These are phyloP conservation scores for Myotis davidii DNA, from an alignment of 2,113 vertebrate species.

Conservation along the genomic window DNA sequence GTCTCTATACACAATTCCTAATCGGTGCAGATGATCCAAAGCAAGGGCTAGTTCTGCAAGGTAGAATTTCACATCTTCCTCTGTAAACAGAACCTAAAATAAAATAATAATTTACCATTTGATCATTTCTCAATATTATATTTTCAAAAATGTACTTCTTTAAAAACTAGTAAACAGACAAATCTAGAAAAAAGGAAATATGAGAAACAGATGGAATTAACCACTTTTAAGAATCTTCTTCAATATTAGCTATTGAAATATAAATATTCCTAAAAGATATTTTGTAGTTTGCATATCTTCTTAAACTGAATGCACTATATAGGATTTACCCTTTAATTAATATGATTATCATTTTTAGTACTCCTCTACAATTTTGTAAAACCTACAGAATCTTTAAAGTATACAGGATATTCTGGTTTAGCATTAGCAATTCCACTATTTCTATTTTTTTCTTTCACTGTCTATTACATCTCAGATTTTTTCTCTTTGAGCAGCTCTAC, in stretches of 20 bases:
- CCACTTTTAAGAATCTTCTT: slow-evolving; percentile 8
- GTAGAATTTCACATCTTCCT: slow-evolving; percentile 99
- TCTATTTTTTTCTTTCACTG: neutral
- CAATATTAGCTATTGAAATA: slow-evolving; percentile 25
- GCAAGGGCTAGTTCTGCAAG: slow-evolving; percentile 99
- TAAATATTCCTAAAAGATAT: neutral
- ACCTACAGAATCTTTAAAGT: neutral
- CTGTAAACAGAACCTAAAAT: slow-evolving; percentile 99
- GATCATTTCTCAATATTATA: slow-evolving; percentile 85
- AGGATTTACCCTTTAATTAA: neutral
- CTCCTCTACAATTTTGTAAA: neutral
- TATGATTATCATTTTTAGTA: neutral
- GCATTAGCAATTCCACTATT: neutral
- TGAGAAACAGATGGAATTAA: slow-evolving; percentile 28
- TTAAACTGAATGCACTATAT: neutral
- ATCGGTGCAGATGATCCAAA: slow-evolving; percentile 98
- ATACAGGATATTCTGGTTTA: neutral
- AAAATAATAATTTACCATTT: slow-evolving; percentile 98
- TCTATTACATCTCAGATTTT: neutral
- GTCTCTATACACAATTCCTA: slow-evolving; percentile 99
- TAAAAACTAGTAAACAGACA: slow-evolving; percentile 46
- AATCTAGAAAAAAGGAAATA: slow-evolving; percentile 32
- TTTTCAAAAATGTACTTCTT: slow-evolving; percentile 66
- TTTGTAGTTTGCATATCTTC: neutral
- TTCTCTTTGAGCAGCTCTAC: neutral